phyloP scores from a whole-genome alignment of 37 sponge, comb jelly and placozoan genomes.

The Mnemiopsis leidyi region DNA sequence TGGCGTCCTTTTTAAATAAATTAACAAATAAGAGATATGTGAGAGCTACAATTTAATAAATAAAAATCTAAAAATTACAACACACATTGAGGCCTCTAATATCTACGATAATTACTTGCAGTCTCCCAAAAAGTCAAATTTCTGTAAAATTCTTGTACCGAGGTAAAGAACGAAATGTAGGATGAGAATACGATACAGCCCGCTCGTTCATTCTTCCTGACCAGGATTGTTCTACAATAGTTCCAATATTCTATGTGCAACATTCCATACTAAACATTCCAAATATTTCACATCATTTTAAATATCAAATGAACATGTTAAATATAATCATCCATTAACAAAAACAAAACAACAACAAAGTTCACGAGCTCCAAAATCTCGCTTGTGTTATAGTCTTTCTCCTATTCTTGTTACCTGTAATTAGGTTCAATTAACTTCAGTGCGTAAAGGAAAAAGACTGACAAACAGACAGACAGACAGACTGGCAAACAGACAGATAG shows the following conservation, averaged over 20 bases:
- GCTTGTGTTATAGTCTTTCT: background rate
- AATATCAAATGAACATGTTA: background rate
- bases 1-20: background rate
- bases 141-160: background rate
- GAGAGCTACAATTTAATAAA: conserved; percentile 38
- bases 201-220: too few relatives aligned
- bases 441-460: too few relatives aligned
- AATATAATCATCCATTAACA: conserved; percentile 52
- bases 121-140: background rate
- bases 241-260: too few relatives aligned
- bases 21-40: conserved; percentile 36
- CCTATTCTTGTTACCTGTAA: background rate
- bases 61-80: conserved; percentile 63
- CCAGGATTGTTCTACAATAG: too few relatives aligned
- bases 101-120: background rate
- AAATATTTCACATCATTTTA: conserved; percentile 31
- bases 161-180: background rate
- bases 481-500: too few relatives aligned
- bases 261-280: background rate
- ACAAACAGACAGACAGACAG: too few relatives aligned
- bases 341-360: conserved; percentile 52
- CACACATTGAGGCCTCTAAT: background rate
- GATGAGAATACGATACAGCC: too few relatives aligned
- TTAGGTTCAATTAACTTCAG: too few relatives aligned
- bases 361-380: background rate